Evolutionary conservation across 2,797 vertebrate species (phyloP), one percentile per base, ranked within the genome.

Genomic region (Coregonus sp.): DNA sequence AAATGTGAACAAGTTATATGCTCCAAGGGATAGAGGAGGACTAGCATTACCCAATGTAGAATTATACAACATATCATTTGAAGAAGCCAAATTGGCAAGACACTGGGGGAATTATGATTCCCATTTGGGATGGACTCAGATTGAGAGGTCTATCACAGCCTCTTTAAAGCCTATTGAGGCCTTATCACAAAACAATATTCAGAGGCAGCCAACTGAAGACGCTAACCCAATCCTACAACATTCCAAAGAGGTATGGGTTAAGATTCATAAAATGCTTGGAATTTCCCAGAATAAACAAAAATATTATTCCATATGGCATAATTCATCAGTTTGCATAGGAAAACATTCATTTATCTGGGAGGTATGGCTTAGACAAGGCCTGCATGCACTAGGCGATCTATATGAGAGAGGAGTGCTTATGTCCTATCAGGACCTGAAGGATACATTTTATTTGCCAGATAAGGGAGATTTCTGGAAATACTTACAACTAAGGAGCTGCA

Each of bases 1-100:
- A 66, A 65, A 80, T 7, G 18, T 40, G 7, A 40, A 40, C 40
- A 73, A 78, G 25, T 5, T 25, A 0, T 70, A 1, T 15, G 5
- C 33, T 29, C 51, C 47, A 11, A 76, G 25, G 66, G 65, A 71
- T 4, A 33, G 2, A 50, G 65, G 77, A 6, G 47, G 37, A 52
- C 4, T 79, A 9, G 20, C 73, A 50, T 29, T 71, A 5, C 63
- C 69, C 74, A 51, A 47, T 50, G 12, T 78, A 9, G 72, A 81
- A 67, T 47, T 67, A 20, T 56, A 77, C 56, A 78, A 51, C 18
- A 37, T 61, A 20, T 73, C 69, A n/a, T 83, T 78, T 74, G 76
- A 78, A 78, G 61, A 79, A 1, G 74, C 74, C 15, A 75, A 69
- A 51, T 25, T 75, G 37, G 25, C 1, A 31, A 7, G 16, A 25